Percentiles rank a stretch among this genome's conserved stretches.
Conservation (phyloP, 2,888 invertebrate genomes). For the Cinara cedri region DNA sequence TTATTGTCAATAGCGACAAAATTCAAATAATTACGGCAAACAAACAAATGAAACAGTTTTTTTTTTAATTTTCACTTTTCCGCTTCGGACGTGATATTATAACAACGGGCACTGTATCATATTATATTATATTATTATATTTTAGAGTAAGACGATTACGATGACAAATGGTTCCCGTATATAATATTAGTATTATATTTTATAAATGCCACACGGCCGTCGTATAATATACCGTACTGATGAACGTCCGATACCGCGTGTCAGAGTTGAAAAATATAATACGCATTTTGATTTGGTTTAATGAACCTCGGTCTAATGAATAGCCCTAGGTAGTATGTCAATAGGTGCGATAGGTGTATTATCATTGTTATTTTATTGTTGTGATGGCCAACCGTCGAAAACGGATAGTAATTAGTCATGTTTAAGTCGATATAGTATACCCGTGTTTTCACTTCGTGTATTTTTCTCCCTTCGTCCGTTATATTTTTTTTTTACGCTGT, state of each 20-base stretch:
- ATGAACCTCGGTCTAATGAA: conserved; percentile 1
- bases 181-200: no score
- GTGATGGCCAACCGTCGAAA: no score
- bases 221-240: not conserved
- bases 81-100: no score
- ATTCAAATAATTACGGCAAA: not conserved
- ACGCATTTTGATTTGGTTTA: conserved; percentile 23
- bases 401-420: no score
- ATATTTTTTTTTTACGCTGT: no score
- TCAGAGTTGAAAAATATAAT: conserved; percentile 35
- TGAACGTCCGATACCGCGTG: not conserved
- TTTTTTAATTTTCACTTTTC: conserved; percentile 14
- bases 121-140: no score
- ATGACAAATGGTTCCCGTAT: conserved; percentile 37
- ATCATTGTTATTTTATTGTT: no score
- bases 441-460: no score
- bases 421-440: no score
- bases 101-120: not conserved
- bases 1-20: no score
- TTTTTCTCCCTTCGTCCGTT: no score
- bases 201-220: conserved; percentile 31
- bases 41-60: not conserved
- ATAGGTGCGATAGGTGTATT: no score
- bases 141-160: conserved; percentile 26
- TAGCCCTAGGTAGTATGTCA: not conserved